Evolutionary conservation across 2,888 invertebrate genomes (phyloP).

Genomic region (Noctua janthe): DNA sequence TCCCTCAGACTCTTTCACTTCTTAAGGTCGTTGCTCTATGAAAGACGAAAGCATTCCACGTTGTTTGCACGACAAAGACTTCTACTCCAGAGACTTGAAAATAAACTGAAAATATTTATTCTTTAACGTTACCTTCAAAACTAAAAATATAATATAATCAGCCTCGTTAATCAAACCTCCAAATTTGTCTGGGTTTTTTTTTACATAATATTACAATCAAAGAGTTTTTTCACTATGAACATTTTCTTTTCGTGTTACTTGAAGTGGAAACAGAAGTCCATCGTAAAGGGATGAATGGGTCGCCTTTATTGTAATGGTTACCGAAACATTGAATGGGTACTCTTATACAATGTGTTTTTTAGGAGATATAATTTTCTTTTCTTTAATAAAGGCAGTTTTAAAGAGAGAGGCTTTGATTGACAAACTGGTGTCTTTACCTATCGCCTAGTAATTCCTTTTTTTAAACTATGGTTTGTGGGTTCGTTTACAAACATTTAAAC

Average conservation of each 20-base stretch:
- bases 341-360: conserved; percentile 28
- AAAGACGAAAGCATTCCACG: conserved; percentile 11
- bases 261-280: conserved; percentile 54
- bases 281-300: conserved; percentile 47
- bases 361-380: background rate
- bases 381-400: background rate
- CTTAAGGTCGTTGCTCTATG: conserved; percentile 31
- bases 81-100: conserved; percentile 1
- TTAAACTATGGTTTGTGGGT: too few species aligned
- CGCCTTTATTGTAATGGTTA: conserved; percentile 54
- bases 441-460: background rate
- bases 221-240: conserved; percentile 23
- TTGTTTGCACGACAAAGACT: conserved; percentile 10
- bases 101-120: conserved; percentile 26
- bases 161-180: background rate
- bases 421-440: background rate
- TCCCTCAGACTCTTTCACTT: background rate
- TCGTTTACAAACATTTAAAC: too few species aligned
- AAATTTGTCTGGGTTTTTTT: background rate
- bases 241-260: conserved; percentile 50
- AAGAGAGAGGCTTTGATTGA: background rate
- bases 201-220: conserved; percentile 14
- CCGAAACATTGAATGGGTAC: conserved; percentile 48
- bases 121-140: background rate
- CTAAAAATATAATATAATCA: conserved; percentile 1